Evolutionary conservation across 1,140 invertebrate species (phyloP).

Genomic region (Cheumatopsyche charites): DNA sequence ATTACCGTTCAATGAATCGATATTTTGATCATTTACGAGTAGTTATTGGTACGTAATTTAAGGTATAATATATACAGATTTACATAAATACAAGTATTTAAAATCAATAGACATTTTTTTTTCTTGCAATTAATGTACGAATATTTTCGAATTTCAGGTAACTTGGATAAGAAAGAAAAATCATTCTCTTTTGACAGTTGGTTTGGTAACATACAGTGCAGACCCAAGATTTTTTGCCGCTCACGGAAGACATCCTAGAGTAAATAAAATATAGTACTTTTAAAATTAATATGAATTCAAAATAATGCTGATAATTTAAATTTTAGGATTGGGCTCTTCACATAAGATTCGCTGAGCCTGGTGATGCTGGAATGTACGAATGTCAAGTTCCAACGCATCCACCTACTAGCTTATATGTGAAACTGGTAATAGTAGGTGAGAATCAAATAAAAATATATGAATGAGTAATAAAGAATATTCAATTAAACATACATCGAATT

Average conservation of each 20-base stretch:
- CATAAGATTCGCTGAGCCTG: constrained; percentile 74
- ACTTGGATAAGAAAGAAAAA: constrained; percentile 66
- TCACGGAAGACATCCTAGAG: constrained; percentile 71
- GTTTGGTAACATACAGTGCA: constrained; percentile 66
- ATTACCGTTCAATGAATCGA: no score
- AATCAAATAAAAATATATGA: constrained; percentile 7
- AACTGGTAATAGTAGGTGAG: constrained; percentile 80
- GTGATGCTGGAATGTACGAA: constrained; percentile 79
- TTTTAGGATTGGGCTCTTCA: constrained; percentile 77
- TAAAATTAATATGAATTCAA: not conserved
- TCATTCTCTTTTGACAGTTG: constrained; percentile 67
- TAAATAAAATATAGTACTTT: constrained; percentile 47
- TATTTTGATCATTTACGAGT: no score
- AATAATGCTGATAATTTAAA: not conserved
- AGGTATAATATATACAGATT: no score
- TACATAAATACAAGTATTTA: no score
- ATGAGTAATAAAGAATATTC: not conserved
- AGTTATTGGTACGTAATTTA: no score
- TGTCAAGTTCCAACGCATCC: constrained; percentile 85
- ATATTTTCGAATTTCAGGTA: constrained; percentile 59
- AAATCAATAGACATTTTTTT: no score
- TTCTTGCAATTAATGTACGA: no score
- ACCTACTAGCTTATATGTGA: constrained; percentile 78
- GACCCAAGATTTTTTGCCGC: constrained; percentile 74
- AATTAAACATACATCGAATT: not conserved